Evolutionary conservation across 2,888 invertebrate species (phyloP).

Genomic region (Torymus auratus): DNA sequence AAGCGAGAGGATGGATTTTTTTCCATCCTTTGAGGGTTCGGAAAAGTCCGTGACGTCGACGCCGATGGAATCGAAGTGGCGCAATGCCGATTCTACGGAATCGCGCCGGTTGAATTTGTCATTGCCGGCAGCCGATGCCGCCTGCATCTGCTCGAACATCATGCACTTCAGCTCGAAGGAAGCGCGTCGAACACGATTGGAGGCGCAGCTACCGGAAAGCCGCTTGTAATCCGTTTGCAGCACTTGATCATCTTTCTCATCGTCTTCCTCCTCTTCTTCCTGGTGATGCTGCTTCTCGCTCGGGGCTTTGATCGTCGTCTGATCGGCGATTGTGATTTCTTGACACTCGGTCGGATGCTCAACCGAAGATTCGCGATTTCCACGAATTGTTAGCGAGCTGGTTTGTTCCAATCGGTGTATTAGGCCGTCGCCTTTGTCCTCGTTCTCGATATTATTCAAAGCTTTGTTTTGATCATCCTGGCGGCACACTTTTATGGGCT

Average conservation of each 20-base stretch:
- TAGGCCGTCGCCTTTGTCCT: constrained; percentile 16
- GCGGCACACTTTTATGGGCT: too few species aligned
- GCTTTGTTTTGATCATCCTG: too few species aligned
- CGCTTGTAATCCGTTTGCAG: not conserved
- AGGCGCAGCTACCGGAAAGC: not conserved
- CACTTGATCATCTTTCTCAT: constrained; percentile 39
- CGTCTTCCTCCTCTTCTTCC: not conserved
- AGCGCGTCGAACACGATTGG: constrained; percentile 52
- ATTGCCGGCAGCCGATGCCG: too few species aligned
- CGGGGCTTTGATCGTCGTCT: constrained; percentile 50
- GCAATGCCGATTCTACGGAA: constrained; percentile 68
- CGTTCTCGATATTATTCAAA: not conserved
- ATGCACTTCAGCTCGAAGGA: constrained; percentile 55
- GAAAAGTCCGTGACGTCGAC: constrained; percentile 51
- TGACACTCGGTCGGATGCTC: constrained; percentile 54
- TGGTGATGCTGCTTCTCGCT: not conserved
- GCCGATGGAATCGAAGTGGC: constrained; percentile 67
- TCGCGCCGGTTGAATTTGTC: constrained; percentile 63
- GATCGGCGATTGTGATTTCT: constrained; percentile 62
- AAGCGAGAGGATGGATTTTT: not conserved
- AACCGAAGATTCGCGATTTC: constrained; percentile 15
- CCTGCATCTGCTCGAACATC: constrained; percentile 45
- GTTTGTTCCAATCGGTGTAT: not conserved
- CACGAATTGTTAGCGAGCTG: not conserved
- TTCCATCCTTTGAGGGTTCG: constrained; percentile 4